Percentiles rank a stretch among this genome's conserved stretches.
phyloP scores from a whole-genome alignment of 2,888 invertebrate genomes.

The Leptopterna dolabrata region DNA sequence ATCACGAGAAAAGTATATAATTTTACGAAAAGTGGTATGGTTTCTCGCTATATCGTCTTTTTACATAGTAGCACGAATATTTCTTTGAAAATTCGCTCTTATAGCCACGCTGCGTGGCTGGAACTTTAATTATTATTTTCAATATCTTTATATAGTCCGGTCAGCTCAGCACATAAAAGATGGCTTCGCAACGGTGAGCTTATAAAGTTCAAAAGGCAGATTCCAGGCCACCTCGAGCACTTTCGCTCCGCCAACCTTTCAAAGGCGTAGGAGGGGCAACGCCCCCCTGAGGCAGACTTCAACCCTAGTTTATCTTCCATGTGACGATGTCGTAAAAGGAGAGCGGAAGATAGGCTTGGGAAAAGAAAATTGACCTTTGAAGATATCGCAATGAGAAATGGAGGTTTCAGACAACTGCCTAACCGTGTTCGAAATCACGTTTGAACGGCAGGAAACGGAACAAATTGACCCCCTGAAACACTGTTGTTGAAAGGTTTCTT shows the following conservation, averaged over 20 bases:
- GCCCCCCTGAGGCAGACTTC: not conserved
- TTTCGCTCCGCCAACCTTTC: conserved; percentile 2
- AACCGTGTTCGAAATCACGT: not conserved
- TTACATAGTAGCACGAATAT: no score
- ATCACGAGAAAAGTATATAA: no score
- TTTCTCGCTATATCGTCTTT: no score
- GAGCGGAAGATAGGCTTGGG: conserved; percentile 4
- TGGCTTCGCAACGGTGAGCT: not conserved
- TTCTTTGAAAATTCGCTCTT: no score
- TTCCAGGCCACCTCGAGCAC: not conserved
- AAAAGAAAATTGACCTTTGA: conserved; percentile 2
- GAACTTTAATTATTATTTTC: no score
- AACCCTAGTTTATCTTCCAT: not conserved
- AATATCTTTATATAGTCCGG: not conserved
- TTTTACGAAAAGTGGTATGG: no score
- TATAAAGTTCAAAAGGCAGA: conserved; percentile 1
- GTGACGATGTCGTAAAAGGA: conserved; percentile 11
- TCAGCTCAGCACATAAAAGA: not conserved
- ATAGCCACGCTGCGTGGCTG: no score
- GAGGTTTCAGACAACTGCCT: not conserved
- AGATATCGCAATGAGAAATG: conserved; percentile 2
- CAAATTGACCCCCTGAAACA: not conserved
- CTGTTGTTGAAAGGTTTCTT: not conserved
- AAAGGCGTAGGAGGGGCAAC: not conserved
- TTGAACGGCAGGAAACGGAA: not conserved